Evolutionary conservation across 1,140 invertebrate genomes (phyloP).

Genomic region (Araneus ventricosus): DNA sequence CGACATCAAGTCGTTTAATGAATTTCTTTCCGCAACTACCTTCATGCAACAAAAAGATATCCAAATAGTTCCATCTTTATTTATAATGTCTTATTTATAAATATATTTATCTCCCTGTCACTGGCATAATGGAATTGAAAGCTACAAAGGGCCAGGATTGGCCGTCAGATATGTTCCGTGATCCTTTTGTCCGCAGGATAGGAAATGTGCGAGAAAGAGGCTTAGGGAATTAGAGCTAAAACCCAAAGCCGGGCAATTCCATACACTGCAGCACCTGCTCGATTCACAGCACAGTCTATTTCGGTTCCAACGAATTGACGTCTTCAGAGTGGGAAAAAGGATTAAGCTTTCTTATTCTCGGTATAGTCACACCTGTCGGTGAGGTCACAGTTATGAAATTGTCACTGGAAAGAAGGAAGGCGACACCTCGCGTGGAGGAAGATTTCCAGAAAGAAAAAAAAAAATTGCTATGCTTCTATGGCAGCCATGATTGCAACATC

Average conservation of each 20-base stretch:
- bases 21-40: no score
- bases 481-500: background rate
- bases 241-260: background rate
- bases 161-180: background rate
- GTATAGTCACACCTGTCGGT: constrained; percentile 28
- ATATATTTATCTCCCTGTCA: background rate
- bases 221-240: background rate
- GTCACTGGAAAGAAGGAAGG: constrained; percentile 12
- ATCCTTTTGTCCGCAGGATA: background rate
- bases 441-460: no score
- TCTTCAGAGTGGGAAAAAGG: background rate
- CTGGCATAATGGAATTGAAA: background rate
- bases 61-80: background rate
- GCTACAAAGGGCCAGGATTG: background rate
- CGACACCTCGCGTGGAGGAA: background rate
- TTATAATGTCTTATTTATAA: background rate
- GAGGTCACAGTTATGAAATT: constrained; percentile 38
- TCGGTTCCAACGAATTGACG: background rate
- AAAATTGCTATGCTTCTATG: background rate
- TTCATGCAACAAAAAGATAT: no score
- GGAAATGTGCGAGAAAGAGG: background rate
- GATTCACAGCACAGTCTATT: constrained; percentile 6
- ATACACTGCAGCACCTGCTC: background rate
- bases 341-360: background rate
- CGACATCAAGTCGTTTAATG: no score